Percentiles rank a stretch among this genome's conserved stretches.
Conservation (phyloP, 2,797 vertebrate species). For the Gallinago solitaria region DNA sequence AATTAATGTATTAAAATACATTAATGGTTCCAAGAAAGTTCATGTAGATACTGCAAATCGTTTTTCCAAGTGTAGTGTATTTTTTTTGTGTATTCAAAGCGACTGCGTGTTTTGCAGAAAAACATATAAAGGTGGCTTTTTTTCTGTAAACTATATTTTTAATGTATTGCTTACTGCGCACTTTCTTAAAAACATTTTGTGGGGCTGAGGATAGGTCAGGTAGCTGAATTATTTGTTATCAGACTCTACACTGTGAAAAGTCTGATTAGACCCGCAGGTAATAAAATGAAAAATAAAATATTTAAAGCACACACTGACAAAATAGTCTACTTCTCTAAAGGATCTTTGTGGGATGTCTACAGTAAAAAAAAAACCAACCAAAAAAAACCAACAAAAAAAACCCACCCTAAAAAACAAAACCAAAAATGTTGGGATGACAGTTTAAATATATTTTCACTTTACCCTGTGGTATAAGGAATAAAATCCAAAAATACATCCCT, state of each 20-base stretch:
- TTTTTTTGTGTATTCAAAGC: background rate
- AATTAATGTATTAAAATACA: background rate
- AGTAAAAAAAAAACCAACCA: no score
- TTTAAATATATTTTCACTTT: background rate
- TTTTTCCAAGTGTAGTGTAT: background rate
- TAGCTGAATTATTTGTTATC: background rate
- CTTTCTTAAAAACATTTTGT: background rate
- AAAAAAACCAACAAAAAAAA: no score
- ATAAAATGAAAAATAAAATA: background rate
- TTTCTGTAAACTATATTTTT: background rate
- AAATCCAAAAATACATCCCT: background rate
- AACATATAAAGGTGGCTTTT: background rate
- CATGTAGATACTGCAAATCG: background rate
- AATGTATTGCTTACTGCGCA: background rate
- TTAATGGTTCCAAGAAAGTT: background rate
- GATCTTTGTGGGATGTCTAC: background rate
- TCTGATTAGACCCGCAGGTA: background rate
- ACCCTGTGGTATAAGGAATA: background rate
- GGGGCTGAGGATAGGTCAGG: background rate
- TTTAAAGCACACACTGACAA: background rate
- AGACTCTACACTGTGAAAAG: accelerated
- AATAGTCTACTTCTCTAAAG: background rate
- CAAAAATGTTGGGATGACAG: background rate
- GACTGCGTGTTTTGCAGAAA: background rate
- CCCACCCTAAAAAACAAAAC: no score